Conservation (phyloP, 2,888 invertebrate species). For the Heliconius ismenius region DNA sequence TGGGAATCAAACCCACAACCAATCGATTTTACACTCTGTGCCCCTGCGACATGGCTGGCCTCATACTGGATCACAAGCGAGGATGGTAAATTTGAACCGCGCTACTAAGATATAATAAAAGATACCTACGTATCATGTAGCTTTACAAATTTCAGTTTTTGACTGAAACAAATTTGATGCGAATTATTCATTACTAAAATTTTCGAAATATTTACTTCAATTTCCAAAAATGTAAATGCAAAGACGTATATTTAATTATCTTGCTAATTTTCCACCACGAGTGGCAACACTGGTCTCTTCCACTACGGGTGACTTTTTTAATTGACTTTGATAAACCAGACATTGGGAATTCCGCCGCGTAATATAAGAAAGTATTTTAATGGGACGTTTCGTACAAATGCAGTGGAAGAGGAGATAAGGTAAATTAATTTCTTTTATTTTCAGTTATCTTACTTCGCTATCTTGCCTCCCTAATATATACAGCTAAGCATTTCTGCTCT, state of each 20-base stretch:
- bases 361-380: conserved; percentile 38
- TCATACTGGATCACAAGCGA: too few species aligned
- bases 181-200: too few species aligned
- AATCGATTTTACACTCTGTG: too few species aligned
- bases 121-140: too few species aligned
- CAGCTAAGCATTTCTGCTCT: conserved; percentile 47
- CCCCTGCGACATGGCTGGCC: too few species aligned
- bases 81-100: too few species aligned
- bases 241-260: conserved; percentile 28
- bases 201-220: too few species aligned
- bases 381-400: conserved; percentile 37
- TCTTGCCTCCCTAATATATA: conserved; percentile 44
- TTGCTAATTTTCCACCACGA: not conserved
- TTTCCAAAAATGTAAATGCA: not conserved
- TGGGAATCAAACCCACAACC: too few species aligned
- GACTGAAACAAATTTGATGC: too few species aligned
- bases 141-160: too few species aligned
- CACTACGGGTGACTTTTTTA: conserved; percentile 37
- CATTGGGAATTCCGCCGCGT: conserved; percentile 34
- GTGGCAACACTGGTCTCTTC: conserved; percentile 7
- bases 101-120: too few species aligned
- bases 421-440: conserved; percentile 45
- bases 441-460: conserved; percentile 39
- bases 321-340: conserved; percentile 39
- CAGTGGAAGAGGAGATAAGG: conserved; percentile 42